These are phyloP conservation scores for Coreoperca whiteheadi DNA, from an alignment of 2,113 vertebrate species.

Conservation along the genomic window DNA sequence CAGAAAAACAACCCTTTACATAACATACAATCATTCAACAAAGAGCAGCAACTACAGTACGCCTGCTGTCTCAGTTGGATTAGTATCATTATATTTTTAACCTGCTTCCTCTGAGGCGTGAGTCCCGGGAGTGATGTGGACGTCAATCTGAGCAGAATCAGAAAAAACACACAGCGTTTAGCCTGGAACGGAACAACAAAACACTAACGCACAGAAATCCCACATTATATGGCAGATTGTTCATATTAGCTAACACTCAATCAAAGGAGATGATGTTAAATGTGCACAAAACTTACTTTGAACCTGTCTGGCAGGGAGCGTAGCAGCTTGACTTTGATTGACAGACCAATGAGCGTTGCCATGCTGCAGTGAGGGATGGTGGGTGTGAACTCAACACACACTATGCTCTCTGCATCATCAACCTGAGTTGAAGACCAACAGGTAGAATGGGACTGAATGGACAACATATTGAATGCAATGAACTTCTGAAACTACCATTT, in stretches of 20 bases:
- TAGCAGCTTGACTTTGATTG: constrained; percentile 97
- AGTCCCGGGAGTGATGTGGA: constrained; percentile 94
- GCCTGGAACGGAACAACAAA: not conserved
- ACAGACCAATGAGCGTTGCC: constrained; percentile 96
- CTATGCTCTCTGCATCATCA: constrained; percentile 87
- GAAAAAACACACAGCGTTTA: not conserved
- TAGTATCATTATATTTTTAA: constrained; percentile 17
- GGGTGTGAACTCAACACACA: constrained; percentile 92
- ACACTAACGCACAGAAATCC: not conserved
- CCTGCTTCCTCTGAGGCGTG: constrained; percentile 96
- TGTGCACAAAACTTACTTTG: constrained; percentile 84
- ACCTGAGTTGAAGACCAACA: constrained; percentile 80
- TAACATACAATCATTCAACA: not conserved
- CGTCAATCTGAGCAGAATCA: constrained; percentile 89
- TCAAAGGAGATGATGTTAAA: not conserved
- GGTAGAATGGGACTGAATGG: fast-evolving
- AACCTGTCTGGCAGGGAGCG: constrained; percentile 93
- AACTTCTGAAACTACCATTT: not conserved
- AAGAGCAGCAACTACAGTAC: not conserved
- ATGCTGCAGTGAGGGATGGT: constrained; percentile 99
- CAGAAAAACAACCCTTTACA: not conserved
- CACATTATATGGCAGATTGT: not conserved
- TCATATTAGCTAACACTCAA: not conserved
- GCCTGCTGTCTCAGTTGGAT: not conserved
- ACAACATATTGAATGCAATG: not conserved